A percentile compares a stretch with the other conserved stretches of the same genome.
Evolutionary conservation across 1,140 invertebrate genomes (phyloP).

Genomic region (Mizuhopecten yessoensis): DNA sequence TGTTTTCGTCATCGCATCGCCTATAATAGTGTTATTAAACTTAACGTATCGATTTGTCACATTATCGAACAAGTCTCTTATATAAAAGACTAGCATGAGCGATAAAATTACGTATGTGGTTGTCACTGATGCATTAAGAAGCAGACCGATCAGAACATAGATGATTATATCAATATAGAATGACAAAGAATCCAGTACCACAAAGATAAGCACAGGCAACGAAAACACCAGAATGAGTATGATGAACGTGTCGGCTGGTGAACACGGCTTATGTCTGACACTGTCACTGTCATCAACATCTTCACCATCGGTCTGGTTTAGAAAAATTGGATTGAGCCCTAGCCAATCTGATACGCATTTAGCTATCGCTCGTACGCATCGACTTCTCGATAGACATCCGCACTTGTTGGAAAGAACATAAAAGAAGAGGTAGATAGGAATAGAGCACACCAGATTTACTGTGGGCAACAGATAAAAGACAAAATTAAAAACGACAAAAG

Average conservation of each 20-base stretch:
- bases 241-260: neutral
- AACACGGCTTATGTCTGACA: neutral
- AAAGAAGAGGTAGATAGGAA: neutral
- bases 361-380: neutral
- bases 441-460: neutral
- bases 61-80: neutral
- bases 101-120: neutral
- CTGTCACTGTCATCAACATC: neutral
- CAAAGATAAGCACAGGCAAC: neutral
- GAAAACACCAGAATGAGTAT: neutral
- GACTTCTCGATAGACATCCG: neutral
- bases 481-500: neutral
- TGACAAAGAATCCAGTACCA: neutral
- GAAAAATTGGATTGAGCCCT: neutral
- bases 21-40: neutral
- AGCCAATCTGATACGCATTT: neutral
- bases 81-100: neutral
- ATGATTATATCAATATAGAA: neutral
- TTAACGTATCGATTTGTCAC: neutral
- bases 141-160: neutral
- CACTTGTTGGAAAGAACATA: neutral
- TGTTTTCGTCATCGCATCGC: neutral
- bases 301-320: neutral
- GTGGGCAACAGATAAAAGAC: neutral
- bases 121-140: neutral